Evolutionary conservation across 2,888 invertebrate species (phyloP), one percentile per base, ranked within the genome.

Genomic region (Mesorhabditis sp.): DNA sequence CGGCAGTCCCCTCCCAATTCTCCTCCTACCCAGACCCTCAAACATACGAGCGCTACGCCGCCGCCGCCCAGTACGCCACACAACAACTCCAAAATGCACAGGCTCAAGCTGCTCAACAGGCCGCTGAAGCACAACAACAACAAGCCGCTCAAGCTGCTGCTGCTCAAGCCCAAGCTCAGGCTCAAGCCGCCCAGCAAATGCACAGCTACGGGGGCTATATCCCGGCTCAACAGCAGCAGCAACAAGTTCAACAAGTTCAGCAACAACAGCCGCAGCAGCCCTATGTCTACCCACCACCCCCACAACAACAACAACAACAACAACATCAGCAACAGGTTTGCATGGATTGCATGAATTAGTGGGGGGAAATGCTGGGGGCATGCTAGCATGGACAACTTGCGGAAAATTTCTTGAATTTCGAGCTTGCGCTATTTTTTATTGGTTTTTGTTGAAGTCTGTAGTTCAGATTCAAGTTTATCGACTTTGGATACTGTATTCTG

Each of bases 171-270:
- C 58, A 50, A n/a, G 58, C 58, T 2, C 58, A 50, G 58, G 58
- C 58, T 50, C 58, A 50, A 50, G 58, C 58, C 58, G 58, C 58
- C n/a, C 58, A 50, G n/a, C 28, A 28, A 28, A 28, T 28, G 28
- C 28, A 28, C 28, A 28, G 28, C 28, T 28, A 28, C 28, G 28
- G 28, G 28, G 28, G 28, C 28, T 28, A 28, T 28, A n/a, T n/a
- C n/a, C 58, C 7, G n/a, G 58, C 58, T 50, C 58, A 50, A 50
- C 58, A 50, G 58, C 58, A 50, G 58, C 10, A 1, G 7, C 58
- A 50, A n/a, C 58, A 50, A 50, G 58, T n/a, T 50, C 58, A 50
- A 50, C 58, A 50, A 50, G 58, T n/a, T 50, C 58, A 50, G n/a
- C 58, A 50, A n/a, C 58, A 50, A 50, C 58, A 50, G n/a, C 58